phyloP scores from a whole-genome alignment of 2,797 vertebrate genomes.

The Siniperca obscura region DNA sequence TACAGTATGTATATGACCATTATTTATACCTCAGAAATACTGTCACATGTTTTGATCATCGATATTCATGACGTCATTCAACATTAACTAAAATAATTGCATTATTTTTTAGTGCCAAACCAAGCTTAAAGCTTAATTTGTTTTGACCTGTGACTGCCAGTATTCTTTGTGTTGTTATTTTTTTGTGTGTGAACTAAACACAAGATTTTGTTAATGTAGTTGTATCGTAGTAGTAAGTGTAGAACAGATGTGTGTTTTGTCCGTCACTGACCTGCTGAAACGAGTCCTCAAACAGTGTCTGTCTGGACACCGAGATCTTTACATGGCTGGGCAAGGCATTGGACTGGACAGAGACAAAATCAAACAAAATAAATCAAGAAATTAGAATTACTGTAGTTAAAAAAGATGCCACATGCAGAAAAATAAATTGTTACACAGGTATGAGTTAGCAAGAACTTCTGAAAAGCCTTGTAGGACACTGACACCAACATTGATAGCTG shows the following conservation, averaged over 20 bases:
- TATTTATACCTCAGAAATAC: not conserved
- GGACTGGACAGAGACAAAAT: constrained; percentile 83
- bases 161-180: not conserved
- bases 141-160: not conserved
- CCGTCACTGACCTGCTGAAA: constrained; percentile 92
- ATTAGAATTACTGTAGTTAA: not conserved
- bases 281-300: constrained; percentile 97
- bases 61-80: not conserved
- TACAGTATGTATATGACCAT: not conserved
- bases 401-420: not conserved
- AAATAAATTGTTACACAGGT: not conserved
- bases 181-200: not conserved
- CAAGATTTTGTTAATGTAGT: not conserved
- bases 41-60: not conserved
- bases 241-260: not conserved
- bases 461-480: not conserved
- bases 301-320: constrained; percentile 97
- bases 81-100: not conserved
- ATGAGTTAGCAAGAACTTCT: not conserved
- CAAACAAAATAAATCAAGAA: not conserved
- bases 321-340: constrained; percentile 96
- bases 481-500: not conserved
- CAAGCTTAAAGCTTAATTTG: not conserved
- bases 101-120: not conserved
- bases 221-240: rapidly evolving